Base-by-base conservation (phyloP, 2,888 invertebrate genomes). In the Acleris holmiana region DNA sequence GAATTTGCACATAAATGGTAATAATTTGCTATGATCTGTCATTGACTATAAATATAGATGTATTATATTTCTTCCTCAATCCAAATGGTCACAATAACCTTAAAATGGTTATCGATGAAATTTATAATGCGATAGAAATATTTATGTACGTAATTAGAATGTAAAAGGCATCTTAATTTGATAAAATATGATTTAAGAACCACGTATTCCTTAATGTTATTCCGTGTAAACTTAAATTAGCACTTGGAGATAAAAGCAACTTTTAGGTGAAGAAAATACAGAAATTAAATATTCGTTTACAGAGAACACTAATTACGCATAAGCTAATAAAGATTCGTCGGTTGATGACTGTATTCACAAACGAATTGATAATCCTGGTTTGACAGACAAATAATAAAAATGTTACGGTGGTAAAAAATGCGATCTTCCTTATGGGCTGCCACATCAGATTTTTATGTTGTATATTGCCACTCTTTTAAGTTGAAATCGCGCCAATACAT, bases 381-480 rank as follows among this genome's bases (percentile, higher is more conserved):
- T 86, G 87, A 85, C 84, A 80, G 75, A 68, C 81, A 86, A 83
- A 86, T 77, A 78, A 84, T 83, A 85, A 85, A 84, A 84, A 86
- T 83, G 81, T 80, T 80, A 69, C 71, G 68, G 66, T 62, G 69
- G 72, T 74, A 75, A 78, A 79, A 80, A 78, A 77, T 66, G 72
- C 78, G 78, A 76, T 77, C 79, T 80, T 83, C 77, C 83, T 82
- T 79, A 83, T 77, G 84, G 86, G 82, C 84, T 85, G 79, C 80
- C 77, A 85, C 86, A 86, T 87, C 82, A 83, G 79, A 84, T 83
- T 82, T 87, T 80, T 77, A 47, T 78, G 78, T 82, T 89, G 89
- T 91, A 89, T 90, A 90, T 91, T 89, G 72, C 82, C 85, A 89
- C 82, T 86, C 88, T 91, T 91, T 90, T 89, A 89, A 86, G 89